A percentile compares a stretch with the other conserved stretches of the same genome.
Evolutionary conservation across 64 coral and sea anemone genomes (phyloP).

Genomic region (Exaiptasia diaphana): DNA sequence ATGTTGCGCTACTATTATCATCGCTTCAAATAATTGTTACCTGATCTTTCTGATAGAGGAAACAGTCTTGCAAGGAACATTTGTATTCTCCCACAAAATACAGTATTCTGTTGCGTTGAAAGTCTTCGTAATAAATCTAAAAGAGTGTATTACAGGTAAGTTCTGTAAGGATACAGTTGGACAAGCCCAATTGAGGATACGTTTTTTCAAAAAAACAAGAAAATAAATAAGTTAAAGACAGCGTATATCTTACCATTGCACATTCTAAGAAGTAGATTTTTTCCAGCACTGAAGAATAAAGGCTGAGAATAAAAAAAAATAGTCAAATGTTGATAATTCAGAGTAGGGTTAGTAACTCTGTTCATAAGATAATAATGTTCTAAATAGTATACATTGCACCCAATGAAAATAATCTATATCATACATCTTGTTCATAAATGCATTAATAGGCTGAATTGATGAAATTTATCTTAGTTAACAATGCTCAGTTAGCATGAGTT

Average conservation of each 20-base stretch:
- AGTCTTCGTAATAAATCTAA: constrained; percentile 78
- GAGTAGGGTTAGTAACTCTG: neutral
- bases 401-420: too few species aligned
- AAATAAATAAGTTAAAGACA: neutral
- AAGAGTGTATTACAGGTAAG: neutral
- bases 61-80: constrained; percentile 92
- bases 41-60: constrained; percentile 93
- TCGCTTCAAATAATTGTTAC: neutral
- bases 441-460: too few species aligned
- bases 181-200: neutral
- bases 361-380: too few species aligned
- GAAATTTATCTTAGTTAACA: too few species aligned
- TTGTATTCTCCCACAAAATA: constrained; percentile 99
- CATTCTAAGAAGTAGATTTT: constrained; percentile 92
- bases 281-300: constrained; percentile 77
- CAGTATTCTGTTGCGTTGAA: constrained; percentile 93
- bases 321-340: neutral
- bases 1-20: too few species aligned
- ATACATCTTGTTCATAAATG: too few species aligned
- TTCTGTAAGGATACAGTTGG: neutral
- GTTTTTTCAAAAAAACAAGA: too few species aligned
- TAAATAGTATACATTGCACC: too few species aligned
- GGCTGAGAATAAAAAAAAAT: constrained; percentile 59
- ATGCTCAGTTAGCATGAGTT: too few species aligned
- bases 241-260: constrained; percentile 69